A percentile compares a stretch with the other conserved stretches of the same genome.
Conservation (phyloP, 2,888 invertebrate genomes). For the Nesidiocoris tenuis region DNA sequence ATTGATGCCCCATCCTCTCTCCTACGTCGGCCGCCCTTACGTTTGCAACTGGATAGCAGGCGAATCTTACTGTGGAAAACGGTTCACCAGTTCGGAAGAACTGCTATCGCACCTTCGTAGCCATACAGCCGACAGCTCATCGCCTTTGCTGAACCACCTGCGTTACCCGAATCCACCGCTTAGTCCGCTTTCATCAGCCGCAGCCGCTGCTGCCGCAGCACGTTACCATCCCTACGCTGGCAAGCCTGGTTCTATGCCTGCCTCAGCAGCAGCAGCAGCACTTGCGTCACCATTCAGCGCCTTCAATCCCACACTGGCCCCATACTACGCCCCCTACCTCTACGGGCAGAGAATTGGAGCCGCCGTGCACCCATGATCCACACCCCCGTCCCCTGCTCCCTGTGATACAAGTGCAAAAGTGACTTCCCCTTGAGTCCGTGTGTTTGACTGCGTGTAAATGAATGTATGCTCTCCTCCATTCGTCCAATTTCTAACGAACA, state of each 20-base stretch:
- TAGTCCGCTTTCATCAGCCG: constrained; percentile 62
- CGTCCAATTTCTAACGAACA: constrained; percentile 36
- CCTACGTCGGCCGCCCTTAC: constrained; percentile 72
- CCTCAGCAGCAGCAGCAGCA: constrained; percentile 53
- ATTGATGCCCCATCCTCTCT: constrained; percentile 67
- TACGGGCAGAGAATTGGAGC: constrained; percentile 83
- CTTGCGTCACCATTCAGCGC: constrained; percentile 65
- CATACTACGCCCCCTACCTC: constrained; percentile 84
- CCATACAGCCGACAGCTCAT: constrained; percentile 70
- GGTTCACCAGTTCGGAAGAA: constrained; percentile 90
- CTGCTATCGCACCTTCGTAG: constrained; percentile 87
- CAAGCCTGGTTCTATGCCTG: constrained; percentile 71
- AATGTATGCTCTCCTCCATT: constrained; percentile 36
- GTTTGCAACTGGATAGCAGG: constrained; percentile 95
- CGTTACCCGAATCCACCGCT: constrained; percentile 89
- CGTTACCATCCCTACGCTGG: constrained; percentile 87
- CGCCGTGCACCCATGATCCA: constrained; percentile 54
- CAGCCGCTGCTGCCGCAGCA: constrained; percentile 54
- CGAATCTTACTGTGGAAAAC: constrained; percentile 88
- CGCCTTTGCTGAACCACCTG: constrained; percentile 60
- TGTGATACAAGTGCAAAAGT: constrained; percentile 45
- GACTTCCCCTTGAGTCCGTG: constrained; percentile 30
- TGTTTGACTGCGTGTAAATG: constrained; percentile 22
- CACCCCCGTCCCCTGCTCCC: constrained; percentile 32
- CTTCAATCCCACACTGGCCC: constrained; percentile 70